Percentiles rank a stretch among this genome's conserved stretches.
phyloP scores from a whole-genome alignment of 2,888 invertebrate species.

The Lamproptera curius region DNA sequence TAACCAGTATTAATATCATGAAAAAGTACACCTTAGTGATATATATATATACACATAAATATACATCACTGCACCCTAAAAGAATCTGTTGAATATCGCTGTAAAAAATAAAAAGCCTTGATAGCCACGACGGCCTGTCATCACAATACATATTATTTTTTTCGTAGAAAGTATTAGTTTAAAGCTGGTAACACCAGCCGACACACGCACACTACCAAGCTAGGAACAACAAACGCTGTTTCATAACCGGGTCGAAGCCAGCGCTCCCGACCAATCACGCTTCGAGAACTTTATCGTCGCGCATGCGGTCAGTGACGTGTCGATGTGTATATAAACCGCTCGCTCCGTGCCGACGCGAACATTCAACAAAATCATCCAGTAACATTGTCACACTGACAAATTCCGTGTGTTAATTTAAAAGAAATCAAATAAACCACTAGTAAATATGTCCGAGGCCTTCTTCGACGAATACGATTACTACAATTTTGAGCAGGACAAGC shows the following conservation, averaged over 20 bases:
- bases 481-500: constrained; percentile 95
- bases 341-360: constrained; percentile 37
- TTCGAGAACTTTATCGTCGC: constrained; percentile 67
- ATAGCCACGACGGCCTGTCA: too few relatives aligned
- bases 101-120: too few relatives aligned
- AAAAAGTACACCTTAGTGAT: too few relatives aligned
- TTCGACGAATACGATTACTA: constrained; percentile 96
- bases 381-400: constrained; percentile 44
- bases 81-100: too few relatives aligned
- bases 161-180: not conserved
- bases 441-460: constrained; percentile 88
- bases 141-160: too few relatives aligned
- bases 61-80: too few relatives aligned
- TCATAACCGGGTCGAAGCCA: constrained; percentile 54
- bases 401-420: constrained; percentile 36
- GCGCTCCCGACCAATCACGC: constrained; percentile 46
- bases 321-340: constrained; percentile 49
- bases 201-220: constrained; percentile 48
- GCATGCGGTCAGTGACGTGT: constrained; percentile 75
- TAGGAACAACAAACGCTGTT: constrained; percentile 60
- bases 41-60: too few relatives aligned
- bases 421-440: constrained; percentile 39
- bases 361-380: constrained; percentile 51
- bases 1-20: too few relatives aligned
- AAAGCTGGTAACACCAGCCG: constrained; percentile 42